Conservation (phyloP, 2,113 vertebrate species). For the Cichladusa arquata region DNA sequence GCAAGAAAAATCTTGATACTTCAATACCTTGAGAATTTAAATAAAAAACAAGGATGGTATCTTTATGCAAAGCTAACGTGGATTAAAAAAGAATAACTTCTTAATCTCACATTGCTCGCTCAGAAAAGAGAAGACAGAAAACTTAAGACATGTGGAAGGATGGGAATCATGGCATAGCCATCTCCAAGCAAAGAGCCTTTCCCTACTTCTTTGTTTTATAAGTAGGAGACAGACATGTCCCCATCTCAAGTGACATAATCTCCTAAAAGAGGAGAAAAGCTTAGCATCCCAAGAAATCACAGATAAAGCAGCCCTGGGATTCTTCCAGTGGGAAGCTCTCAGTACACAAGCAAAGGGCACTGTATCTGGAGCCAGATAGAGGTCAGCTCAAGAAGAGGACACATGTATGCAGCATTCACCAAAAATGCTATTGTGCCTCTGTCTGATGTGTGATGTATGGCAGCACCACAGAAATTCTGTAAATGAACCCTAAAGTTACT, state of each 20-base stretch:
- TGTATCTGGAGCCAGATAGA: not conserved
- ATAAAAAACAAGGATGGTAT: not conserved
- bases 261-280: not conserved
- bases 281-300: not conserved
- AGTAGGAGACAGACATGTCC: not conserved
- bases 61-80: not conserved
- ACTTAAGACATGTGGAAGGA: not conserved
- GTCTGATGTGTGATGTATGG: not conserved
- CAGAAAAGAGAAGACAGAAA: not conserved
- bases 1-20: not conserved
- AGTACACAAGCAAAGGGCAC: not conserved
- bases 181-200: not conserved
- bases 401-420: accelerated
- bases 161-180: not conserved
- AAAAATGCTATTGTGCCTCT: not conserved
- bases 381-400: not conserved
- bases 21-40: not conserved
- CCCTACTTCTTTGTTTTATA: not conserved
- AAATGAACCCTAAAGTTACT: not conserved
- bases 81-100: not conserved
- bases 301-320: not conserved
- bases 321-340: not conserved
- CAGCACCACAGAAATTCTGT: not conserved
- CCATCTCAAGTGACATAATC: not conserved
- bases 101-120: not conserved